Base-by-base conservation (phyloP, 2,113 vertebrate genomes). In the Phalacrocorax pelagicus region DNA sequence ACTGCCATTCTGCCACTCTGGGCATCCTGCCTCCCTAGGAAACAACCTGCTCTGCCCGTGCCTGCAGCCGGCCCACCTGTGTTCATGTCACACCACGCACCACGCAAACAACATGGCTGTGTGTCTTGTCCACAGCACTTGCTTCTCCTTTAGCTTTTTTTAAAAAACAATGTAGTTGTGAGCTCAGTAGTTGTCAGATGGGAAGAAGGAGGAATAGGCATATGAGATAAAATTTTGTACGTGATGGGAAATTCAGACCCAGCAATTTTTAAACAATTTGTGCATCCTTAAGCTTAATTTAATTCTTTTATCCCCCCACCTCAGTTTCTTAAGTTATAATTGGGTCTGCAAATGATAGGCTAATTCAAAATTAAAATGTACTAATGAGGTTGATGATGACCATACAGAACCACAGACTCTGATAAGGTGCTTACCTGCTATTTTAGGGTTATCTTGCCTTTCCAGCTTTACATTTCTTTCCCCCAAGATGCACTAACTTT, bases 361-460 rank as follows among this genome's bases (percentile, higher is more conserved):
- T 96, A 95, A 96, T 96, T 97, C 69, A 77, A 97, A 97, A 97
- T 98, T 91, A 97, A 96, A 89, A 95, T 95, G 81, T 96, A 94
- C 29, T 95, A 97, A 96, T 90, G 59, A 96, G 70, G 58, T 80
- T 97, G 90, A 96, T 94, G 86, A 82, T 67, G 71, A 96, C 67
- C 81, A 59, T 16, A 51, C 26, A 69, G 84, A 82, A 92, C 55
- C 44, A 7, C 23, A 42, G 55, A 42, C 40, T 77, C 78, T 63
- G 89, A 90, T 95, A 97, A 97, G 66, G 42, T 67, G 32, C 51
- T 97, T 95, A 85, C 57, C 81, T 96, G 59, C 86, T 77, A 46
- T 83, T 97, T 96, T 46, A 55, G 71, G 62, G 46, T 94, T 97
- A 97, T 95, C 92, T 96, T 87, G 86, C 65, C 42, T 92, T 96